phyloP scores from a whole-genome alignment of 2,113 vertebrate genomes.

The Rattus rattus region DNA sequence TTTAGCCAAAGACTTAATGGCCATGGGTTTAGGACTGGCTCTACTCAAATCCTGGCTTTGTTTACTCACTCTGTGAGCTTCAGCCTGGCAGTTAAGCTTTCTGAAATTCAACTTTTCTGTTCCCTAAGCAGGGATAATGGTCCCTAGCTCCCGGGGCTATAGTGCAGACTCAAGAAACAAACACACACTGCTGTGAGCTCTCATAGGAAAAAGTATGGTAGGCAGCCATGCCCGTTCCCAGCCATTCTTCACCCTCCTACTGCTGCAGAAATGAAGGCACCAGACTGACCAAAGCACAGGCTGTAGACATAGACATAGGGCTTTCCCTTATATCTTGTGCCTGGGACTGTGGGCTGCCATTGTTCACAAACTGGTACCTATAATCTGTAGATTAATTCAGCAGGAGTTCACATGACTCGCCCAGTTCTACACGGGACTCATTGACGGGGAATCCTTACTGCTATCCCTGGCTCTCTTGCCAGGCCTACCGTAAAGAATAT shows the following conservation, averaged over 20 bases:
- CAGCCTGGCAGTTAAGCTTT: background rate
- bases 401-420: background rate
- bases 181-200: background rate
- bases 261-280: background rate
- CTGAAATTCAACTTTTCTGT: background rate
- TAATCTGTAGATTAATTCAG: background rate
- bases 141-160: background rate
- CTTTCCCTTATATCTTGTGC: background rate
- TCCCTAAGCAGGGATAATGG: background rate
- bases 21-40: background rate
- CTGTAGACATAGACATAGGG: rapidly evolving
- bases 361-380: background rate
- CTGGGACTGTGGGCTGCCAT: background rate
- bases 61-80: background rate
- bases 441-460: background rate
- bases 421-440: background rate
- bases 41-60: background rate
- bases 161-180: background rate
- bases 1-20: background rate
- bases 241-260: no score
- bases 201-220: background rate
- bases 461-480: no score
- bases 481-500: background rate
- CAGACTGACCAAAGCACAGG: background rate
- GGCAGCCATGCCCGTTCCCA: background rate